A percentile compares a stretch with the other conserved stretches of the same genome.
Conservation (phyloP, 2,888 invertebrate genomes). For the Pachydiplax longipennis region DNA sequence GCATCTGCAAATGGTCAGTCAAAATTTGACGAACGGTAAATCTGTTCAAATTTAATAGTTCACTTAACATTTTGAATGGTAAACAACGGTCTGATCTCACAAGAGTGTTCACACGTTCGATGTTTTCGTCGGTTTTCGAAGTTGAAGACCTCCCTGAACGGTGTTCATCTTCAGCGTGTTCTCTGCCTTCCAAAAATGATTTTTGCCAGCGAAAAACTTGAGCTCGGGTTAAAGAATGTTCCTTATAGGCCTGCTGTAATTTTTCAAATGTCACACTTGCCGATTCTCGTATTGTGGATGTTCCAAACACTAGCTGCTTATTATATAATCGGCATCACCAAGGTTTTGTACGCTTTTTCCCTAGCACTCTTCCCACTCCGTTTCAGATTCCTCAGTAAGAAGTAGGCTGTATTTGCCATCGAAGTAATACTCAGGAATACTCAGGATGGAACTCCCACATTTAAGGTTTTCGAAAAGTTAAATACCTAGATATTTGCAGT, state of each 20-base stretch:
- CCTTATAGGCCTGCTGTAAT: background rate
- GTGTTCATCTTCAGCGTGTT: constrained; percentile 26
- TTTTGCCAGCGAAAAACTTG: background rate
- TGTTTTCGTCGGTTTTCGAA: constrained; percentile 16
- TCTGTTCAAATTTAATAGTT: background rate
- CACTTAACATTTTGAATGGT: background rate
- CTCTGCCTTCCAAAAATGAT: constrained; percentile 18
- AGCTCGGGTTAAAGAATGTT: background rate
- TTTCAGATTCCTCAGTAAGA: too few species aligned
- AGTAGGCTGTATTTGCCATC: too few species aligned
- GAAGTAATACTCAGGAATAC: too few species aligned
- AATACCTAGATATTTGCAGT: too few species aligned
- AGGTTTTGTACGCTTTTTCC: too few species aligned
- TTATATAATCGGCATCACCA: too few species aligned
- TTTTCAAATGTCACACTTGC: background rate
- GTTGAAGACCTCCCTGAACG: background rate
- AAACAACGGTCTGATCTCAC: background rate
- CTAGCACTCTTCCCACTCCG: too few species aligned
- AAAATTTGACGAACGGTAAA: too few species aligned
- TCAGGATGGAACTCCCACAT: too few species aligned
- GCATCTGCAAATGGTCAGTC: background rate
- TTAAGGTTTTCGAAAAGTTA: too few species aligned
- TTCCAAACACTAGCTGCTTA: too few species aligned
- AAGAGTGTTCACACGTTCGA: background rate
- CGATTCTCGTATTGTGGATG: too few species aligned